Percentiles rank a stretch among this genome's conserved stretches.
Evolutionary conservation across 2,888 invertebrate species (phyloP).

Genomic region (Philopedon plagiatum): DNA sequence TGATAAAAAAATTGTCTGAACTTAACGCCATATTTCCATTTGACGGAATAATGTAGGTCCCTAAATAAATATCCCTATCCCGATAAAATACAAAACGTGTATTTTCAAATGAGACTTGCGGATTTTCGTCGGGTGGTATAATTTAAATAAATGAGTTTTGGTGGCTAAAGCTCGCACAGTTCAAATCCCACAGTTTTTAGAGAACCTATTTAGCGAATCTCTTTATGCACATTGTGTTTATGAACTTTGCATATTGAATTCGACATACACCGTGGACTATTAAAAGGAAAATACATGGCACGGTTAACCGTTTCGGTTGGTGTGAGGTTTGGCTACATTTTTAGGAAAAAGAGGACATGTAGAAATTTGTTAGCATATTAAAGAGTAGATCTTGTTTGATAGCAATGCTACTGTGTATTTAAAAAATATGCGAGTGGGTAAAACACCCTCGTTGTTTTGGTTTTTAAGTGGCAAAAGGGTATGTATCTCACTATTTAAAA

Average conservation of each 20-base stretch:
- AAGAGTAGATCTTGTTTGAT: too few relatives aligned
- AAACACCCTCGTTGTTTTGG: too few relatives aligned
- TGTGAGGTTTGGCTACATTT: too few relatives aligned
- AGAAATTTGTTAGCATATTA: too few relatives aligned
- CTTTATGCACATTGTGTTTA: constrained; percentile 28
- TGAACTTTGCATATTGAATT: constrained; percentile 38
- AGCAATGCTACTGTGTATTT: too few relatives aligned
- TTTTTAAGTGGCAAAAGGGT: too few relatives aligned
- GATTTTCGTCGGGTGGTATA: constrained; percentile 32
- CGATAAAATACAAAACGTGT: constrained; percentile 40
- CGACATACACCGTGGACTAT: constrained; percentile 7
- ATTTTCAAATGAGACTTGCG: constrained; percentile 32
- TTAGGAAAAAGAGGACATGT: too few relatives aligned
- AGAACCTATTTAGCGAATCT: constrained; percentile 18
- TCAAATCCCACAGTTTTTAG: constrained; percentile 22
- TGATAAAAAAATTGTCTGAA: too few relatives aligned
- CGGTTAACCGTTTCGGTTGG: too few relatives aligned
- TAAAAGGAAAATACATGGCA: not conserved
- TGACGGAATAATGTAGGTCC: not conserved
- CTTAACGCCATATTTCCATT: not conserved
- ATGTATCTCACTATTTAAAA: too few relatives aligned
- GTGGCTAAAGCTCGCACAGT: constrained; percentile 18
- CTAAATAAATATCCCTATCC: constrained; percentile 12
- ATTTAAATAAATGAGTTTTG: constrained; percentile 45
- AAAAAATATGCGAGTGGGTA: too few relatives aligned